phyloP scores from a whole-genome alignment of 2,113 vertebrate genomes.

The Poicephalus gulielmi region DNA sequence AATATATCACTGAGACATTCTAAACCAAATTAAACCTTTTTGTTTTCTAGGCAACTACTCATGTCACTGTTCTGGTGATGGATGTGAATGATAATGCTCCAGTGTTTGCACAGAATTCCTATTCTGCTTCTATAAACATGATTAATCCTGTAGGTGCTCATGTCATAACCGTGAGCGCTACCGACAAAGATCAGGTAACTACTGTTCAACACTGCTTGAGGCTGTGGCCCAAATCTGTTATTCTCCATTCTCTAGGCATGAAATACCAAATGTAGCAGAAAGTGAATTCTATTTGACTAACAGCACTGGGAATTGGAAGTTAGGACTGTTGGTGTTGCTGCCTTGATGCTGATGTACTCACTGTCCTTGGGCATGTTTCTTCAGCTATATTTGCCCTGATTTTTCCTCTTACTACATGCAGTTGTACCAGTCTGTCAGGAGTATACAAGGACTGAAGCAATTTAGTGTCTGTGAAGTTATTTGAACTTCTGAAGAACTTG shows the following conservation, averaged over 20 bases:
- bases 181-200: slow-evolving; percentile 64
- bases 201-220: neutral
- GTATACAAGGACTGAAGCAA: neutral
- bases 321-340: neutral
- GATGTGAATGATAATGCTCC: slow-evolving; percentile 71
- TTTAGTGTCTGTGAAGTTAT: neutral
- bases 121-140: slow-evolving; percentile 42
- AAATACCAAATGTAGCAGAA: neutral
- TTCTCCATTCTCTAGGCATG: neutral
- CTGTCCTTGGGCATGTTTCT: neutral
- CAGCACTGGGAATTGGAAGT: neutral
- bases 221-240: neutral
- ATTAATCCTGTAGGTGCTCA: slow-evolving; percentile 40
- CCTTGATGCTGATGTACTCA: neutral
- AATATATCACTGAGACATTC: accelerated
- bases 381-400: neutral
- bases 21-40: neutral
- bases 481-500: neutral
- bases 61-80: slow-evolving; percentile 26
- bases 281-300: neutral
- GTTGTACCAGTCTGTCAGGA: neutral
- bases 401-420: neutral
- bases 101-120: slow-evolving; percentile 44
- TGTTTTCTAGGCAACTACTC: slow-evolving; percentile 38
- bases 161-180: slow-evolving; percentile 43